Evolutionary conservation across 2,113 vertebrate genomes (phyloP), one percentile per base, ranked within the genome.

Genomic region (Chroicocephalus ridibundus): DNA sequence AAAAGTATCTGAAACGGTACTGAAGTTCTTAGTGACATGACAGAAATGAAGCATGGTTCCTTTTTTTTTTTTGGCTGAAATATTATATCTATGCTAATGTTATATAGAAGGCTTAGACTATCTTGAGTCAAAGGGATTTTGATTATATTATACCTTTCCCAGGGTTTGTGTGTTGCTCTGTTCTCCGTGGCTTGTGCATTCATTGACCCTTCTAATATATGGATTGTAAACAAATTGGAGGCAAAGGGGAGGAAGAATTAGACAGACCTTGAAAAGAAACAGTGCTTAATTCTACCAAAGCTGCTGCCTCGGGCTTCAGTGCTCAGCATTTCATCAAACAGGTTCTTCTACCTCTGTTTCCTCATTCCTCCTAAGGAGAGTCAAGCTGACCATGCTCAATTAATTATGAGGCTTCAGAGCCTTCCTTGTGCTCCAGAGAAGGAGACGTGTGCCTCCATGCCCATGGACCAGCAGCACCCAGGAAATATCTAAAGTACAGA

Each of bases 321-420:
- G 84, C 89, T 94, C 55, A 40, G 65, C 52, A 27, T 94, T 97
- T 90, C 95, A 93, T 95, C 89, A 77, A 90, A 96, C 96, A 95
- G 95, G 96, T 97, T 96, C 95, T 97, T 96, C 95, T 93, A 85
- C 91, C 78, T 96, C 71, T 82, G 58, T 95, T 97, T 97, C 96
- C 95, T 97, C 97, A 93, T 96, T 97, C 89, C 64, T 97, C 25
- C 29, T 68, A 38, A 57, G 81, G 89, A 88, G 85, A 95, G 91
- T 85, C 91, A 91, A 85, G 78, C 87, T 97, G 95, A 96, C 95
- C 91, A 55, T 26, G 75, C 70, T 88, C 57, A 55, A 68, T 80
- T 91, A 95, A 66, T 90, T 55, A 42, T 4, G 0, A 82, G 52
- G 32, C 46, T 72, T 91, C 66, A 44, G 87, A 90, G 54, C 51